Evolutionary conservation across 1,140 invertebrate genomes (phyloP).

Genomic region (Lordiphosa collinella): DNA sequence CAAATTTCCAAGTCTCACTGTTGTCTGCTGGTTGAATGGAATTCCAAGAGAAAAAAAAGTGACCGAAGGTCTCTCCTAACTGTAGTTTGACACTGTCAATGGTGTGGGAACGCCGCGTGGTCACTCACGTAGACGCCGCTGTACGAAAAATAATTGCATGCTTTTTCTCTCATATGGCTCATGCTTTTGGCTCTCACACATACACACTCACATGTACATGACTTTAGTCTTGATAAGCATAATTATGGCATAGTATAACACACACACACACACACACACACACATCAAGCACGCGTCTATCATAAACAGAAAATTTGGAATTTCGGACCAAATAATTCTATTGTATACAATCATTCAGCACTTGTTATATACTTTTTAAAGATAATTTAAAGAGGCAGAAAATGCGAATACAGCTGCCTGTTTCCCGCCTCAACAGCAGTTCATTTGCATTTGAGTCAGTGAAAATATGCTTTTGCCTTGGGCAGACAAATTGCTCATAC

Average conservation of each 20-base stretch:
- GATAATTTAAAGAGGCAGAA: slow-evolving; percentile 2
- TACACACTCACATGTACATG: slow-evolving; percentile 10
- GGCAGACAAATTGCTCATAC: not conserved
- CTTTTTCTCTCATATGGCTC: not conserved
- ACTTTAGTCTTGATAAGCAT: slow-evolving; percentile 49
- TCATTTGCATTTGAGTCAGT: not conserved
- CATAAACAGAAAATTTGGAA: slow-evolving; percentile 26
- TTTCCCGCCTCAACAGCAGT: slow-evolving; percentile 1
- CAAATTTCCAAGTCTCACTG: slow-evolving; percentile 19
- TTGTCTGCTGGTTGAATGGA: slow-evolving; percentile 41
- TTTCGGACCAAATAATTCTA: slow-evolving; percentile 8
- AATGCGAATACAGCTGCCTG: not conserved
- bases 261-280: slow-evolving; percentile 1
- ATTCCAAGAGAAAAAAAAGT: slow-evolving; percentile 28
- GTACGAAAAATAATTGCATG: not conserved
- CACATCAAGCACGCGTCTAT: slow-evolving; percentile 26
- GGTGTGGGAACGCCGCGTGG: not conserved
- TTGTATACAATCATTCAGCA: slow-evolving; percentile 2
- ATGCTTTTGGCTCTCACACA: slow-evolving; percentile 13
- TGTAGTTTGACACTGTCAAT: slow-evolving; percentile 5
- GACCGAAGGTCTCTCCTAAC: slow-evolving; percentile 29
- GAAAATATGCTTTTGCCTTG: not conserved
- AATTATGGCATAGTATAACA: slow-evolving; percentile 20
- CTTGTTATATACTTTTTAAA: slow-evolving; percentile 2
- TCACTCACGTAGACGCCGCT: slow-evolving; percentile 1